Conservation (phyloP, 2,888 invertebrate species). For the Eustalomyia histrio region DNA sequence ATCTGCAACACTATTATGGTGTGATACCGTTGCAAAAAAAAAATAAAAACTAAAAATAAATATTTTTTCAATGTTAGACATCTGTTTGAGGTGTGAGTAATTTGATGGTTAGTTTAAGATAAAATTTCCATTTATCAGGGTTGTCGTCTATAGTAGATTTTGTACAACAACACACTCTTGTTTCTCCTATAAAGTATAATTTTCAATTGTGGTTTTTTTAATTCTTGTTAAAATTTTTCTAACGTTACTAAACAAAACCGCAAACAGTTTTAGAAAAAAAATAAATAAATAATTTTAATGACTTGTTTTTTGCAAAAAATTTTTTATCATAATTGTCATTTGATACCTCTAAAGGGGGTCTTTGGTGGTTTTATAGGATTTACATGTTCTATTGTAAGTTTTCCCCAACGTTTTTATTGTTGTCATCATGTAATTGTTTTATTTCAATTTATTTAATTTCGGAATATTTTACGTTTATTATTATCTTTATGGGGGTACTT, state of each 20-base stretch:
- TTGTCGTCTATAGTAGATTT: background rate
- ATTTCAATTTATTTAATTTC: background rate
- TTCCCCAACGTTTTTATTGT: background rate
- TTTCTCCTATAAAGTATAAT: background rate
- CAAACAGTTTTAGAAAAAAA: background rate
- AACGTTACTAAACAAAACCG: background rate
- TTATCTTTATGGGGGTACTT: background rate
- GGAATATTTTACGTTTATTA: conserved; percentile 1
- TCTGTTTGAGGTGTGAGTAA: background rate
- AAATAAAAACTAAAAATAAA: background rate
- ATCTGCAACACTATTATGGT: too few species aligned
- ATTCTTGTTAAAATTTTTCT: background rate
- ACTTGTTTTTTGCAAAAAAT: background rate
- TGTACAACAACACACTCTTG: too few species aligned
- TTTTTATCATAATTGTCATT: conserved; percentile 8
- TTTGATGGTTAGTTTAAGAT: too few species aligned
- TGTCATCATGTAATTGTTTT: conserved; percentile 6
- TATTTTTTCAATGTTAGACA: background rate
- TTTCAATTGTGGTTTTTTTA: background rate
- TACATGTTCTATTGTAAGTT: conserved; percentile 1
- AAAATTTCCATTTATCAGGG: background rate
- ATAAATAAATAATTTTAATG: too few species aligned
- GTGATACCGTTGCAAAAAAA: too few species aligned
- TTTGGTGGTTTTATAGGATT: conserved; percentile 11
- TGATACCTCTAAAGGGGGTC: background rate